Evolutionary conservation across 2,113 vertebrate genomes (phyloP).

Genomic region (Bos javanicus): DNA sequence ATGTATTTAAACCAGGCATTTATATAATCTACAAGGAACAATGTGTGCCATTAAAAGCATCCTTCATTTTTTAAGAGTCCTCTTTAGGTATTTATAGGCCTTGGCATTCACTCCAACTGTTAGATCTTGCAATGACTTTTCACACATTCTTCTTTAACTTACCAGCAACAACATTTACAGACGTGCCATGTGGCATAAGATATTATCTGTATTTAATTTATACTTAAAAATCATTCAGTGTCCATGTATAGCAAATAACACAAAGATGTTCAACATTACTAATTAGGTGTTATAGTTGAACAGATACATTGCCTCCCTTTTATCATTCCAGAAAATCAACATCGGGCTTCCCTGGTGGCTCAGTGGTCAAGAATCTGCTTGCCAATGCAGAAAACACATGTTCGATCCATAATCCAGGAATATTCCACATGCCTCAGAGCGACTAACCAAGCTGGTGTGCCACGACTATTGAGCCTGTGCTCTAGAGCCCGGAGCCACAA

Average conservation of each 20-base stretch:
- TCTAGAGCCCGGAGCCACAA: neutral
- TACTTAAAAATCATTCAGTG: slow-evolving; percentile 7
- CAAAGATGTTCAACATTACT: neutral
- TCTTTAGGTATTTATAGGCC: slow-evolving; percentile 59
- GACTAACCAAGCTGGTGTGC: neutral
- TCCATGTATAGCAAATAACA: slow-evolving; percentile 17
- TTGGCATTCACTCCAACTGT: neutral
- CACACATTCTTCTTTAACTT: slow-evolving; percentile 52
- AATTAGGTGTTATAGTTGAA: neutral
- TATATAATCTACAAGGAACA: slow-evolving; percentile 39
- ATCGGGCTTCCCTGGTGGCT: neutral
- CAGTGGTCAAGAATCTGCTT: neutral
- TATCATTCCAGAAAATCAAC: neutral
- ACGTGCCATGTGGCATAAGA: slow-evolving; percentile 11
- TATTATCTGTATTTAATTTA: slow-evolving; percentile 44
- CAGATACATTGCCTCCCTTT: neutral
- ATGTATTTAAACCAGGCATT: neutral
- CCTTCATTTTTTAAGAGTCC: slow-evolving; percentile 16
- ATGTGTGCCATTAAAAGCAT: slow-evolving; percentile 32
- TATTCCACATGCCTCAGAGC: neutral
- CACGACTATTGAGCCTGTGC: neutral
- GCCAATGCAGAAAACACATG: neutral
- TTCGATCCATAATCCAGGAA: neutral
- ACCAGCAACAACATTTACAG: slow-evolving; percentile 46
- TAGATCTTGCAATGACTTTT: slow-evolving; percentile 34